Evolutionary conservation across 37 sponge, comb jelly and placozoan genomes (phyloP).

Genomic region (Crambe crambe): DNA sequence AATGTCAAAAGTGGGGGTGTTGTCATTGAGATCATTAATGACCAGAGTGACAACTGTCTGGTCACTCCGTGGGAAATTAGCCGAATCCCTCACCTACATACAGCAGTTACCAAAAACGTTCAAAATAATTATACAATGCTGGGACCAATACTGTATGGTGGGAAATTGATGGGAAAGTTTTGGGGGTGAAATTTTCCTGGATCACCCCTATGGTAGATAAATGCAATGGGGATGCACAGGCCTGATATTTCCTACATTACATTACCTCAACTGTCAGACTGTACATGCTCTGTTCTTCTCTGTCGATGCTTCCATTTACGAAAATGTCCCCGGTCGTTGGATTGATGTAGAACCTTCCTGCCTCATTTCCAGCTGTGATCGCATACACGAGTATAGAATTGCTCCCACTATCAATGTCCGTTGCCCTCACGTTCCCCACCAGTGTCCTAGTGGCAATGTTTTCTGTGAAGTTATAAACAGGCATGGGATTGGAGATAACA

Average conservation of each 20-base stretch:
- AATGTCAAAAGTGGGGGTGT: not conserved
- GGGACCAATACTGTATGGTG: too few species aligned
- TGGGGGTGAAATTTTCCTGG: too few species aligned
- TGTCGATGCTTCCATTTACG: conserved; percentile 1
- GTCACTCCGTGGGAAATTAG: not conserved
- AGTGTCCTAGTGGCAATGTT: conserved; percentile 3
- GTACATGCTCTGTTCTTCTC: conserved; percentile 21
- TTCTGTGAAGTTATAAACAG: conserved; percentile 1
- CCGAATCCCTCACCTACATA: conserved; percentile 13
- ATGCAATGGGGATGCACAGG: too few species aligned
- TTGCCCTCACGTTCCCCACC: conserved; percentile 33
- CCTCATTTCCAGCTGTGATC: conserved; percentile 45
- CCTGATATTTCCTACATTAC: not conserved
- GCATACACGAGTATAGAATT: conserved; percentile 40
- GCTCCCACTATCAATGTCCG: conserved; percentile 23
- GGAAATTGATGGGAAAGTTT: too few species aligned
- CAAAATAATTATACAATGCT: not conserved
- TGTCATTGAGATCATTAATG: conserved; percentile 31
- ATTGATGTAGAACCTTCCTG: conserved; percentile 46
- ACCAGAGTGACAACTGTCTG: conserved; percentile 7
- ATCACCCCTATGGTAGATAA: too few species aligned
- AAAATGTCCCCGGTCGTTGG: conserved; percentile 24
- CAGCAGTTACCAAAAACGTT: not conserved
- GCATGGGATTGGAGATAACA: not conserved
- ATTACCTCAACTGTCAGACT: conserved; percentile 14